phyloP scores from a whole-genome alignment of 1,140 invertebrate genomes.

The Euura lappo region DNA sequence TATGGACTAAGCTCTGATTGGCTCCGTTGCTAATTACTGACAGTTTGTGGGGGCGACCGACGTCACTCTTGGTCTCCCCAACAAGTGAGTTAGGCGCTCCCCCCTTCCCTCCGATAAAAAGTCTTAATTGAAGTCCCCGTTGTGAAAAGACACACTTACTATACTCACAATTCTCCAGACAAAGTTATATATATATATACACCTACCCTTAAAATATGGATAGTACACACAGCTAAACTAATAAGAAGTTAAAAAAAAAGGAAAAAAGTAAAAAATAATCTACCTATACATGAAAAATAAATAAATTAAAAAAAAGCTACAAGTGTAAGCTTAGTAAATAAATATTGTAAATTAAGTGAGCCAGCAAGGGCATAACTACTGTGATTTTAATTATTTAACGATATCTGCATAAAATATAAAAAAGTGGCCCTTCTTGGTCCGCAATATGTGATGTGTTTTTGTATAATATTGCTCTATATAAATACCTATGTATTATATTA shows the following conservation, averaged over 20 bases:
- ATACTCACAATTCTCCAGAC: background rate
- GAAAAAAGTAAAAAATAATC: slow-evolving; percentile 16
- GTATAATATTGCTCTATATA: slow-evolving; percentile 61
- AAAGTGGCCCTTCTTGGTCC: slow-evolving; percentile 41
- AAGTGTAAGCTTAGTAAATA: slow-evolving; percentile 54
- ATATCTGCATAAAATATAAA: slow-evolving; percentile 47
- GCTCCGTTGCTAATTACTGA: slow-evolving; percentile 36
- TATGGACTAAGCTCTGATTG: slow-evolving; percentile 4
- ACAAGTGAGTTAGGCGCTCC: slow-evolving; percentile 53
- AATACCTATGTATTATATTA: slow-evolving; percentile 61
- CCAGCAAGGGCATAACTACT: slow-evolving; percentile 62
- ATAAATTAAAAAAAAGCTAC: slow-evolving; percentile 37
- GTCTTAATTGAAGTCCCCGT: background rate
- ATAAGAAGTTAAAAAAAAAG: background rate
- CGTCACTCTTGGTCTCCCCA: slow-evolving; percentile 59
- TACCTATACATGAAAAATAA: slow-evolving; percentile 37
- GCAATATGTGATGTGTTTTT: slow-evolving; percentile 62
- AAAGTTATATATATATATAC: background rate
- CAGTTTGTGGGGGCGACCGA: slow-evolving; percentile 60
- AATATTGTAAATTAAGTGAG: slow-evolving; percentile 58
- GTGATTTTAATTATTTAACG: slow-evolving; percentile 64
- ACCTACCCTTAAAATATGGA: background rate
- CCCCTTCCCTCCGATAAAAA: slow-evolving; percentile 21
- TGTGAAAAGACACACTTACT: background rate
- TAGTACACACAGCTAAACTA: slow-evolving; percentile 7